Conservation (phyloP, 1,140 invertebrate species). For the Chlorops oryzae region DNA sequence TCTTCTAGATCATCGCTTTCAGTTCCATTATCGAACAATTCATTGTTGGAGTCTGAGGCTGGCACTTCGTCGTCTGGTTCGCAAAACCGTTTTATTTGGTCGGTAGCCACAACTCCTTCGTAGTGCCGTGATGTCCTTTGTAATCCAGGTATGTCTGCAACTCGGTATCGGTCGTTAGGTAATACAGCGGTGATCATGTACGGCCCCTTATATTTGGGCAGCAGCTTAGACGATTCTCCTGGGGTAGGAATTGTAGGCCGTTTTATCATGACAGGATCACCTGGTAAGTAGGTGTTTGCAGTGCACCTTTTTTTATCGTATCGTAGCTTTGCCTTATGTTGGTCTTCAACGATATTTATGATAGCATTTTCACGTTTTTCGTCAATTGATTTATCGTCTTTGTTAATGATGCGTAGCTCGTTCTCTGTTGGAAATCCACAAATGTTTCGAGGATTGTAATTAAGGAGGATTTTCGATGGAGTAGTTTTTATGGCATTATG, state of each 20-base stretch:
- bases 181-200: slow-evolving; percentile 21
- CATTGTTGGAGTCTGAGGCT: too few relatives aligned
- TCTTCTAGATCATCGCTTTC: too few relatives aligned
- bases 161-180: slow-evolving; percentile 27
- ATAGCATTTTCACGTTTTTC: not conserved
- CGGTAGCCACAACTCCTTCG: not conserved
- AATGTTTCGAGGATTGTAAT: not conserved
- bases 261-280: slow-evolving; percentile 21
- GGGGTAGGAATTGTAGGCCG: slow-evolving; percentile 9
- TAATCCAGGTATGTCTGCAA: slow-evolving; percentile 15
- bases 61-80: not conserved
- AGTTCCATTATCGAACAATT: too few relatives aligned
- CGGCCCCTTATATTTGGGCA: slow-evolving; percentile 23
- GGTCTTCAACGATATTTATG: not conserved
- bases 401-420: not conserved
- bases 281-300: slow-evolving; percentile 12
- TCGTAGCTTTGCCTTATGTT: not conserved
- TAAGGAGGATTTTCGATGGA: not conserved
- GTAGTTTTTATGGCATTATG: not conserved
- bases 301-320: not conserved
- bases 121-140: not conserved
- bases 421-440: not conserved
- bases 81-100: not conserved
- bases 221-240: slow-evolving; percentile 21
- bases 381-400: not conserved